Evolutionary conservation across 2,888 invertebrate genomes (phyloP).

Genomic region (Pinctada fucata): DNA sequence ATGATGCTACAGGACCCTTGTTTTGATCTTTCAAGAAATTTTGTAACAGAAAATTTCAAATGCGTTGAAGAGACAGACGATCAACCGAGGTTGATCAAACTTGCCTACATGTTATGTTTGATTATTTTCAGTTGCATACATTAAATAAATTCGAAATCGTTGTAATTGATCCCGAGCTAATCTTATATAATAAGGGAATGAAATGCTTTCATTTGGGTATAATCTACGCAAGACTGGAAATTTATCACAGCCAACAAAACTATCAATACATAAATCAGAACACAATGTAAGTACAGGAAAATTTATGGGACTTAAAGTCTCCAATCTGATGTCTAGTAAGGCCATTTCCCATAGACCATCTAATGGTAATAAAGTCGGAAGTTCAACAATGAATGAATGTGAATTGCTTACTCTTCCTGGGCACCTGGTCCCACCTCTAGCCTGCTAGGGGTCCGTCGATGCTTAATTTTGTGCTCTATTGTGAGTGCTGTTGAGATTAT

Average conservation of each 20-base stretch:
- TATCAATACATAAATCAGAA: not conserved
- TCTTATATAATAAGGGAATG: not conserved
- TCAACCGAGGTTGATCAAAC: no score
- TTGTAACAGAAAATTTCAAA: no score
- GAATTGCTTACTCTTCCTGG: no score
- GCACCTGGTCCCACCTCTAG: no score
- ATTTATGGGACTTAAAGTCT: not conserved
- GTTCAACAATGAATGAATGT: not conserved
- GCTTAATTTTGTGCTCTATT: no score
- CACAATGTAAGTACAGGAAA: not conserved
- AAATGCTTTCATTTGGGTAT: not conserved
- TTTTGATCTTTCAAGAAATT: no score
- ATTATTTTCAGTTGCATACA: not conserved
- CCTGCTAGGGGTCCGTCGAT: no score
- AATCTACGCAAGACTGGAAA: constrained; percentile 2
- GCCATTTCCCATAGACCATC: not conserved
- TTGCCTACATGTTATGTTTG: no score
- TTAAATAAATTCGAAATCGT: constrained; percentile 7
- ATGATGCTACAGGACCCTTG: no score
- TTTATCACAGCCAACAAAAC: not conserved
- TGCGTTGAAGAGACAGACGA: no score
- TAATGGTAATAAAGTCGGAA: not conserved
- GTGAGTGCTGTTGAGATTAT: no score
- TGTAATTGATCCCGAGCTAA: constrained; percentile 1
- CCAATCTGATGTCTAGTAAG: not conserved